Conservation (phyloP, 2,888 invertebrate species). For the Hirudinaria manillensis region DNA sequence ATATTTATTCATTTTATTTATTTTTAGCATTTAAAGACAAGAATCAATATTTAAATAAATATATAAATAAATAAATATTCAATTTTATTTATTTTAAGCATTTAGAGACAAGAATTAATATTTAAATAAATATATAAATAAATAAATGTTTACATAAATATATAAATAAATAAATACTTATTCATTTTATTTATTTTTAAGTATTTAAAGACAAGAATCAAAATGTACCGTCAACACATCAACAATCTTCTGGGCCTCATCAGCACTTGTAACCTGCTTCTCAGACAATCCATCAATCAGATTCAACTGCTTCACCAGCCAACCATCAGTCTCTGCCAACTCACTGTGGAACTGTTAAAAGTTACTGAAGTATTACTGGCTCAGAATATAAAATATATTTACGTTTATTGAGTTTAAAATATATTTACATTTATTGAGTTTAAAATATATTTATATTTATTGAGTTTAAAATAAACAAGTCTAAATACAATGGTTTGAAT, state of each 20-base stretch:
- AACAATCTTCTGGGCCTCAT: slow-evolving; percentile 84
- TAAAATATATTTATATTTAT: background rate
- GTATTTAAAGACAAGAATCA: too few relatives aligned
- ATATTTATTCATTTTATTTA: too few relatives aligned
- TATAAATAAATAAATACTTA: too few relatives aligned
- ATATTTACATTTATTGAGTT: background rate
- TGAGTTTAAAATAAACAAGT: background rate
- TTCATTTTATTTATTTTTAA: too few relatives aligned
- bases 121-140: too few relatives aligned
- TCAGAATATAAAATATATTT: background rate
- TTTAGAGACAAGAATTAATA: background rate
- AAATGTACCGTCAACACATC: slow-evolving; percentile 69
- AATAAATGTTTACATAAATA: too few relatives aligned
- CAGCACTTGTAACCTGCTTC: slow-evolving; percentile 68
- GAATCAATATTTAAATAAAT: slow-evolving; percentile 32
- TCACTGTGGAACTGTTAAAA: background rate
- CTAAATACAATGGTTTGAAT: too few relatives aligned
- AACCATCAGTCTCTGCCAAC: background rate
- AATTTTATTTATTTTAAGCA: too few relatives aligned
- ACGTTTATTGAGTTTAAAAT: background rate
- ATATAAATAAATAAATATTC: too few relatives aligned
- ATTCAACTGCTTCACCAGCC: background rate
- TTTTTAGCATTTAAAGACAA: too few relatives aligned
- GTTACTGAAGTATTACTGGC: background rate
- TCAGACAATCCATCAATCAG: background rate